phyloP scores from a whole-genome alignment of 2,888 invertebrate species.

The Melipona bicolor region DNA sequence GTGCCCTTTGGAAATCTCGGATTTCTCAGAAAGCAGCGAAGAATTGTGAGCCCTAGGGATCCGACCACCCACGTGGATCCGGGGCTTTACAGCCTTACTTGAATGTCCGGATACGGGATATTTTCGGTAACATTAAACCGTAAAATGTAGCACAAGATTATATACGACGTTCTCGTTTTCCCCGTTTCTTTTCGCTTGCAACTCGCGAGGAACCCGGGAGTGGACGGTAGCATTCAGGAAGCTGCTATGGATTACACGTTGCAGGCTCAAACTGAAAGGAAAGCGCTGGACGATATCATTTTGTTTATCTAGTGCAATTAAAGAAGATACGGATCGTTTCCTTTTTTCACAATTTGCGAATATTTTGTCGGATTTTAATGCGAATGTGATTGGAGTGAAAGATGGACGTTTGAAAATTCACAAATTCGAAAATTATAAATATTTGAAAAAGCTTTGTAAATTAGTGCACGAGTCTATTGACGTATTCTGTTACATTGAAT shows the following conservation, averaged over 20 bases:
- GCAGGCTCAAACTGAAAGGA: too few relatives aligned
- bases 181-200: not conserved
- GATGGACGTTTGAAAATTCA: too few relatives aligned
- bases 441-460: too few relatives aligned
- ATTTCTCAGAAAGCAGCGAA: constrained; percentile 60
- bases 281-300: too few relatives aligned
- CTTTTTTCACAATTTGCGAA: not conserved
- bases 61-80: constrained; percentile 79
- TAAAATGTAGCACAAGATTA: constrained; percentile 64
- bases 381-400: too few relatives aligned
- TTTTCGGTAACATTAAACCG: constrained; percentile 78
- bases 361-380: too few relatives aligned
- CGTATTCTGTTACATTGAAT: too few relatives aligned
- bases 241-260: constrained; percentile 18
- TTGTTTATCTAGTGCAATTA: too few relatives aligned
- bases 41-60: constrained; percentile 62
- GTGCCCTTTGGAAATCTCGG: constrained; percentile 34
- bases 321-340: too few relatives aligned
- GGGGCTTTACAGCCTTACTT: constrained; percentile 68
- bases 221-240: constrained; percentile 50
- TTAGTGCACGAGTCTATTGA: too few relatives aligned
- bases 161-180: constrained; percentile 30
- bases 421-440: too few relatives aligned
- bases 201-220: too few relatives aligned
- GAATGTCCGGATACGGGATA: constrained; percentile 70